Conservation (phyloP, 2,113 vertebrate genomes). For the Odocoileus virginianus region DNA sequence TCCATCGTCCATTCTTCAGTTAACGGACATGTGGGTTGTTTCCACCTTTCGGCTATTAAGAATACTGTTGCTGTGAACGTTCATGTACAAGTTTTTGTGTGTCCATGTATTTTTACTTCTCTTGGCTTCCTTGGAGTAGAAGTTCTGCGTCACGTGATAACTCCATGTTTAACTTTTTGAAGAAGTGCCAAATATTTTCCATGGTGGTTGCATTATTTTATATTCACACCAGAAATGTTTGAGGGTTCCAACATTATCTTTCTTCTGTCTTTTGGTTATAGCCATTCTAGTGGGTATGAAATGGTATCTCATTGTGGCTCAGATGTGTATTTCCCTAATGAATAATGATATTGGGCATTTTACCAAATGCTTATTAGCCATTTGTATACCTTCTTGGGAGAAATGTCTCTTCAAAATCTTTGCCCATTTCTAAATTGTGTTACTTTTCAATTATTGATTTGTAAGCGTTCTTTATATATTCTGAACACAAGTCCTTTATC, state of each 20-base stretch:
- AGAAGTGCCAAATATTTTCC: background rate
- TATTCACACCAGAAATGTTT: background rate
- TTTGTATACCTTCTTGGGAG: background rate
- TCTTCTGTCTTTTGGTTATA: background rate
- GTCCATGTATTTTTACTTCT: background rate
- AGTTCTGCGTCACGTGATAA: background rate
- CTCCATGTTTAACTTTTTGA: background rate
- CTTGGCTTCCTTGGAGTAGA: background rate
- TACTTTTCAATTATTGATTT: background rate
- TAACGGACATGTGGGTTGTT: background rate
- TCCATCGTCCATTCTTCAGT: background rate
- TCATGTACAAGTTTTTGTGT: background rate
- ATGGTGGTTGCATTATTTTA: background rate
- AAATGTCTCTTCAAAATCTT: background rate
- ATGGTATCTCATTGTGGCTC: background rate
- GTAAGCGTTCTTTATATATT: background rate
- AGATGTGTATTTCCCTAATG: background rate
- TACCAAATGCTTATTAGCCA: background rate
- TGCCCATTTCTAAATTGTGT: background rate
- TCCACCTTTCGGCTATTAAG: background rate
- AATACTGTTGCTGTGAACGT: background rate
- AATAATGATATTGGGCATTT: background rate
- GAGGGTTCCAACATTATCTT: background rate
- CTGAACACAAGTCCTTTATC: background rate
- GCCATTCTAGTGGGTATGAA: background rate